phyloP scores from a whole-genome alignment of 2,888 invertebrate genomes.

The Pammene aurita region DNA sequence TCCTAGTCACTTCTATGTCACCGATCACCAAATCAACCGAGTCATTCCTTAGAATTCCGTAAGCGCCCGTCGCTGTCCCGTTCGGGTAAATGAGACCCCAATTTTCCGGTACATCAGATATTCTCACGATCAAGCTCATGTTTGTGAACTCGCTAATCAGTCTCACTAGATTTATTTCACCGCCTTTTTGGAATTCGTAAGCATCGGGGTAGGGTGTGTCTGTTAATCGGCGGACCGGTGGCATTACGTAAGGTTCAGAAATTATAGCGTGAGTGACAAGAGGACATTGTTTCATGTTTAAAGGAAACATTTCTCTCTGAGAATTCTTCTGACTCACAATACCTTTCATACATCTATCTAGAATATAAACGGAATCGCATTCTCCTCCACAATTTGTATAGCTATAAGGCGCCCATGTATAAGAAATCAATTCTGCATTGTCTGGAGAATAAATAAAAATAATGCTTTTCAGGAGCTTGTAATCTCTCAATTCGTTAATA shows the following conservation, averaged over 20 bases:
- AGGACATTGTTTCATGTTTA: slow-evolving; percentile 73
- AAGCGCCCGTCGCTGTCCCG: slow-evolving; percentile 73
- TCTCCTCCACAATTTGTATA: slow-evolving; percentile 70
- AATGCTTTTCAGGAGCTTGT: slow-evolving; percentile 71
- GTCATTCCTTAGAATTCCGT: slow-evolving; percentile 61
- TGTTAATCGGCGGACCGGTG: slow-evolving; percentile 60
- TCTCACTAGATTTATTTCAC: slow-evolving; percentile 76
- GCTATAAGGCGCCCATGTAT: slow-evolving; percentile 76
- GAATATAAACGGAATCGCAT: slow-evolving; percentile 69
- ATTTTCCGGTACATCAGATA: slow-evolving; percentile 68
- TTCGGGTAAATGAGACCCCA: slow-evolving; percentile 69
- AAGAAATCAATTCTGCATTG: slow-evolving; percentile 66
- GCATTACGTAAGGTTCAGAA: slow-evolving; percentile 78
- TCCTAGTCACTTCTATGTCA: slow-evolving; percentile 75
- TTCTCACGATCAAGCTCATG: slow-evolving; percentile 70
- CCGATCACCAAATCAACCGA: slow-evolving; percentile 72
- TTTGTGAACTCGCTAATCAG: slow-evolving; percentile 76
- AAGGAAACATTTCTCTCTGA: slow-evolving; percentile 69
- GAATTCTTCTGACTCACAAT: slow-evolving; percentile 58
- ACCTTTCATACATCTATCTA: slow-evolving; percentile 70
- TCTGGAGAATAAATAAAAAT: slow-evolving; percentile 67
- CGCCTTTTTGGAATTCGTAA: slow-evolving; percentile 69
- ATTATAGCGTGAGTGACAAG: slow-evolving; percentile 71
- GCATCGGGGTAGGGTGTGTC: slow-evolving; percentile 62
- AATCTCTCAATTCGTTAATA: slow-evolving; percentile 69